These are phyloP conservation scores for Antitype chi DNA, from an alignment of 2,888 invertebrate genomes.

Conservation along the genomic window DNA sequence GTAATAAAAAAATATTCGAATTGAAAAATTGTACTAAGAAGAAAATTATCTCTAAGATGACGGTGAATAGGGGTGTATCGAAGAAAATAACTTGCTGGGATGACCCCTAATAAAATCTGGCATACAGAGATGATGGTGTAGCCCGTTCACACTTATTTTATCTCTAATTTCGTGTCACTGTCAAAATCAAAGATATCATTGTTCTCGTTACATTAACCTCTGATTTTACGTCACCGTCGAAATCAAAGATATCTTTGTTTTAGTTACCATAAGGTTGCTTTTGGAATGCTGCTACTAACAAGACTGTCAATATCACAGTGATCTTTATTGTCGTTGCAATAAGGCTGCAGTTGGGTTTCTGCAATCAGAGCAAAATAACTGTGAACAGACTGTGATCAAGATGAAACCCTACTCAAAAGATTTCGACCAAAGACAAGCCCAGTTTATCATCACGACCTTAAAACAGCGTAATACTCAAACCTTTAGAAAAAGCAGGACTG, in stretches of 20 bases:
- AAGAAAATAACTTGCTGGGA: neutral
- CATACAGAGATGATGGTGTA: neutral
- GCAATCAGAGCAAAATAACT: neutral
- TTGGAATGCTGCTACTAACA: no score
- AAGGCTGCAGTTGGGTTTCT: no score
- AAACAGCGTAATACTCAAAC: neutral
- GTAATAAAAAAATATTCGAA: neutral
- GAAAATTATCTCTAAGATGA: neutral
- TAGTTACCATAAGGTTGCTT: no score
- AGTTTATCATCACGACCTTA: neutral
- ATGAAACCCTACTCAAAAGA: neutral
- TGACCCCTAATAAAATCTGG: neutral
- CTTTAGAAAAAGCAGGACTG: conserved; percentile 23
- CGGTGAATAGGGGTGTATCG: neutral
- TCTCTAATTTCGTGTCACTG: neutral
- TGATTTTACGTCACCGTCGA: neutral
- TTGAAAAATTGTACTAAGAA: neutral
- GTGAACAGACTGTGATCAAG: neutral
- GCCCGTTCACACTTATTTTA: neutral
- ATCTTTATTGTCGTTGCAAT: no score
- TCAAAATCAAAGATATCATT: no score
- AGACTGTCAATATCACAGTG: no score
- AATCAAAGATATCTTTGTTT: no score
- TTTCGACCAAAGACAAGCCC: conserved; percentile 28
- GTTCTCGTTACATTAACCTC: neutral